Conservation (phyloP, 2,797 vertebrate species). For the Myotis pilosus region DNA sequence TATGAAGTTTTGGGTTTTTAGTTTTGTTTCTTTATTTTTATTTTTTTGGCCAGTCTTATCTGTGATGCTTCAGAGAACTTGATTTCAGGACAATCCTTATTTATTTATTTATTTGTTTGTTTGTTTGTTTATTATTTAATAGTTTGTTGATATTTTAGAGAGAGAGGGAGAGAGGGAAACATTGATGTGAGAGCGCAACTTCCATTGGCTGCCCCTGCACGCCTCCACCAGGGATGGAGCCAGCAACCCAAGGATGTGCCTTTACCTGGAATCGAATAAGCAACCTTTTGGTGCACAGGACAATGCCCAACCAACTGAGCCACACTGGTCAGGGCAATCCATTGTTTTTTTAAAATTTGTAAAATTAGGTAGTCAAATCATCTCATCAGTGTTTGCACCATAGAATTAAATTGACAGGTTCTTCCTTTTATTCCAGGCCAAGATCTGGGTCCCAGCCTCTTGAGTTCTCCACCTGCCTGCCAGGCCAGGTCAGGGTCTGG, state of each 20-base stretch:
- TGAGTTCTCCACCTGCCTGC: not conserved
- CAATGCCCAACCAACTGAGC: no score
- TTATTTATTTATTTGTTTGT: no score
- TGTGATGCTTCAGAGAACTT: not conserved
- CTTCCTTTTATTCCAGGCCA: not conserved
- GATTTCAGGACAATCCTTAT: not conserved
- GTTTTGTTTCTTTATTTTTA: not conserved
- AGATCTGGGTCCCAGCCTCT: not conserved
- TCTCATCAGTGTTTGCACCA: not conserved
- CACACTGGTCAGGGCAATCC: not conserved
- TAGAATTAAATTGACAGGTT: not conserved
- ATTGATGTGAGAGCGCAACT: no score
- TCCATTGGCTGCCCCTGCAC: no score
- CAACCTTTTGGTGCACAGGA: no score
- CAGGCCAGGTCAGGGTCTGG: not conserved
- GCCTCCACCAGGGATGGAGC: no score
- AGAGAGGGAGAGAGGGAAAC: no score
- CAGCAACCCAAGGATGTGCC: no score
- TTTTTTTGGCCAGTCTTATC: not conserved
- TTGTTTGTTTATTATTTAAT: no score
- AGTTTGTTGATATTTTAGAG: no score
- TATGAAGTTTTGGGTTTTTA: not conserved
- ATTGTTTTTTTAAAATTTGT: not conserved
- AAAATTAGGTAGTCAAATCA: not conserved
- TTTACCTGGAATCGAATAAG: no score